These are phyloP conservation scores for Chitala chitala DNA, from an alignment of 2,113 vertebrate species.

Conservation along the genomic window DNA sequence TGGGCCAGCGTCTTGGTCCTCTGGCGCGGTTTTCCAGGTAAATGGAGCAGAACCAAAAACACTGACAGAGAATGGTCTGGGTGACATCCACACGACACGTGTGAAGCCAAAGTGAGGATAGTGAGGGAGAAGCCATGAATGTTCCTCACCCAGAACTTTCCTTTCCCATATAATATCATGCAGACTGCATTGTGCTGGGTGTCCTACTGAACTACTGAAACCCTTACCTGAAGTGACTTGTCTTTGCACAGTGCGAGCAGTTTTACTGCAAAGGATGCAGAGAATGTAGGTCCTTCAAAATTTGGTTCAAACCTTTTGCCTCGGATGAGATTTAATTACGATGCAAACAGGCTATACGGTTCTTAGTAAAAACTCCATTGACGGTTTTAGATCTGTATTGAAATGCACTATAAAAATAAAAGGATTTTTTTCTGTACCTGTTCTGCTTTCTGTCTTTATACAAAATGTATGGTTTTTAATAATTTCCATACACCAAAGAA, in stretches of 20 bases:
- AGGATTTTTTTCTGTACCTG: constrained; percentile 1
- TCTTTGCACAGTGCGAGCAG: neutral
- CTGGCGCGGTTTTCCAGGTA: constrained; percentile 29
- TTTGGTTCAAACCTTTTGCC: constrained; percentile 11
- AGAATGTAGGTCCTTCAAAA: neutral
- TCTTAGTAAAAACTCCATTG: constrained; percentile 20
- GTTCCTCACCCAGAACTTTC: no score
- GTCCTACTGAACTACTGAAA: neutral
- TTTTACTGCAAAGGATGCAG: neutral
- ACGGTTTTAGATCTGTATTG: constrained; percentile 21
- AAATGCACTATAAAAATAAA: constrained; percentile 26
- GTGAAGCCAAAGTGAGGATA: constrained; percentile 32
- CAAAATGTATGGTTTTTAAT: no score
- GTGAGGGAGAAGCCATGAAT: no score
- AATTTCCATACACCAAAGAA: no score
- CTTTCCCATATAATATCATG: neutral
- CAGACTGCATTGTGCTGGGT: neutral
- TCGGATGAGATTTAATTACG: neutral
- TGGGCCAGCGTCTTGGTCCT: constrained; percentile 20
- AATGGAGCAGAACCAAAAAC: constrained; percentile 40
- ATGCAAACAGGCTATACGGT: constrained; percentile 9
- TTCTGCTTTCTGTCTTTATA: neutral
- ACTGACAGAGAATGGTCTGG: neutral
- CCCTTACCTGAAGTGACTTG: neutral
- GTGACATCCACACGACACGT: constrained; percentile 30